Conservation (phyloP, 2,113 vertebrate species). For the Myrmecobius fasciatus region DNA sequence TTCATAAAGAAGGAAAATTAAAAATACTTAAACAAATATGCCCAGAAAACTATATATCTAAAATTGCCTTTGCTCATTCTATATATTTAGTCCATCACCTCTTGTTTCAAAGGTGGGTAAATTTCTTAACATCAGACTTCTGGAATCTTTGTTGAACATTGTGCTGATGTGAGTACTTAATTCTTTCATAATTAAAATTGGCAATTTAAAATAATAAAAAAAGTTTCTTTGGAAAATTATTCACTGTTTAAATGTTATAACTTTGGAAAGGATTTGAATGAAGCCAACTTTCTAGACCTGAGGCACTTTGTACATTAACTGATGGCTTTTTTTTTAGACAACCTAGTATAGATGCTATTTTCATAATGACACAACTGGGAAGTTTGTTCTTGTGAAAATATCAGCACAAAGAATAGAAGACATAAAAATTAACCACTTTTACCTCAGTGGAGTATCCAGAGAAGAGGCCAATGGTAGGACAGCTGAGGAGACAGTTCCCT, state of each 20-base stretch:
- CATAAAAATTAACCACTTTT: constrained; percentile 34
- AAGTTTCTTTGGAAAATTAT: constrained; percentile 52
- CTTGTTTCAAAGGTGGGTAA: background rate
- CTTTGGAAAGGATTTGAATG: constrained; percentile 54
- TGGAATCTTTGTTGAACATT: background rate
- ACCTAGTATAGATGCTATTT: background rate
- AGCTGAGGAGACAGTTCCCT: constrained; percentile 1
- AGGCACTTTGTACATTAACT: constrained; percentile 34
- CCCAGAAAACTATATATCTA: background rate
- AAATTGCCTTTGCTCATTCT: background rate
- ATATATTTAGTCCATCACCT: background rate
- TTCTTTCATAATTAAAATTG: background rate
- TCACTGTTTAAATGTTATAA: constrained; percentile 41
- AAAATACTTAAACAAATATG: background rate
- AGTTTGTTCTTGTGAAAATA: constrained; percentile 12
- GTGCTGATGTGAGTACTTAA: background rate
- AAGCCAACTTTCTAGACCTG: constrained; percentile 8
- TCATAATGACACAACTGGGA: constrained; percentile 46
- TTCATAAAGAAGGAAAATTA: background rate
- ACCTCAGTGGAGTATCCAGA: background rate
- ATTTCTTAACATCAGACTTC: background rate
- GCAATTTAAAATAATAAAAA: constrained; percentile 32
- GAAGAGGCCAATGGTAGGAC: constrained; percentile 17
- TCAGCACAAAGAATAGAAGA: constrained; percentile 5
- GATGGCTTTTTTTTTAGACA: constrained; percentile 11